Evolutionary conservation across 2,888 invertebrate genomes (phyloP).

Genomic region (Muscina levida): DNA sequence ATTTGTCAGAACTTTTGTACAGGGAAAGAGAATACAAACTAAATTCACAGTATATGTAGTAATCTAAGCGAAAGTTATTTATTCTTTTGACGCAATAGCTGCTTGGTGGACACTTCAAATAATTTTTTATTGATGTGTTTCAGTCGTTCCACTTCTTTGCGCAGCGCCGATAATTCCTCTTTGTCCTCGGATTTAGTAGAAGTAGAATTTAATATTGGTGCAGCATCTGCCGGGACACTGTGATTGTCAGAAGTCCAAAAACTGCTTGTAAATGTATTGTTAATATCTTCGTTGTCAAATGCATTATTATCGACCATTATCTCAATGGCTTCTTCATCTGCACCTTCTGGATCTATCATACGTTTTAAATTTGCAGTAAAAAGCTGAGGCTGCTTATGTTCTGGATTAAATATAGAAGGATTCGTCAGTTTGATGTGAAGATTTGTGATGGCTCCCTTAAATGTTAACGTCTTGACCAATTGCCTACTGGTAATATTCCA

Average conservation of each 20-base stretch:
- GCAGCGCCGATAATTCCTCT: conserved; percentile 59
- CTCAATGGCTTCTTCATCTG: conserved; percentile 79
- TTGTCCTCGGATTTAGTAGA: conserved; percentile 24
- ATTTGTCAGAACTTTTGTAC: conserved; percentile 26
- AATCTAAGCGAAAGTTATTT: background rate
- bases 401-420: conserved; percentile 83
- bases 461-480: conserved; percentile 85
- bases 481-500: conserved; percentile 92
- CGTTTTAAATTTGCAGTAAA: conserved; percentile 84
- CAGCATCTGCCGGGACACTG: background rate
- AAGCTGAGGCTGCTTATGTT: conserved; percentile 81
- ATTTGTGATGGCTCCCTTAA: conserved; percentile 89
- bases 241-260: background rate
- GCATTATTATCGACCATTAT: conserved; percentile 72
- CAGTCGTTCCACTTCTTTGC: conserved; percentile 65
- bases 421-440: conserved; percentile 84
- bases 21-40: conserved; percentile 14
- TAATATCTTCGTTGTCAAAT: conserved; percentile 34
- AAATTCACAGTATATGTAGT: background rate
- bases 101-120: conserved; percentile 82
- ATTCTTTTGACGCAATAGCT: conserved; percentile 75
- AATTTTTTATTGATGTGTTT: conserved; percentile 82
- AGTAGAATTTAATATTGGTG: background rate
- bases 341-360: conserved; percentile 81
- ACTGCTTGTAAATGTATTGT: conserved; percentile 8